Evolutionary conservation across 2,888 invertebrate species (phyloP), one percentile per base, ranked within the genome.

Genomic region (Timandra comae): DNA sequence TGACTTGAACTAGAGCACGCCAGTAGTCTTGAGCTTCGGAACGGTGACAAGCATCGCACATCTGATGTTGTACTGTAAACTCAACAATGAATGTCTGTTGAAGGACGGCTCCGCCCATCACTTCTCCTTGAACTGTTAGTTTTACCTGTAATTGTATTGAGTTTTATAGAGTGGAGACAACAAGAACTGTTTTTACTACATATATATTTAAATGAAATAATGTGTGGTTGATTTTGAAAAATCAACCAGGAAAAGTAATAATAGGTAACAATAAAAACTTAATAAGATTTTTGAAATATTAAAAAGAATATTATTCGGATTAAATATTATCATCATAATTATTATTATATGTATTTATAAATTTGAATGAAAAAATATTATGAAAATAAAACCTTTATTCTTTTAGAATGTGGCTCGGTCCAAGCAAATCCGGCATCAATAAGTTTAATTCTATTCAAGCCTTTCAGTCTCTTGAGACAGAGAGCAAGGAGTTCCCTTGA

Each of bases 401-500:
- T 89, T 76, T 96, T 98, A 1, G 99, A 99, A 86, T 99, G 99
- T 21, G 98, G 97, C 68, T 99, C 99, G 6, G 99, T 99, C 99
- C 99, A 99, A 2, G 98, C 90, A 85, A 99, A 99, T 1, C 93
- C 92, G 23, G 99, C 99, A 88, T 99, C 99, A 33, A 98, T 88
- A 8, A 99, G 85, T 62, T 97, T 95, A 0, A 99, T 94, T 64
- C 93, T 90, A 59, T 90, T 93, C 4, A 99, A 81, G 0, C 96
- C 96, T 73, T 94, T 98, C 12, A 99, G 74, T 63, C 93, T 95
- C 68, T 98, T 97, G 30, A 99, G 85, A 57, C 99, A 99, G 1
- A 99, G 72, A 0, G 94, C 89, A 1, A 99, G 81, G 1, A 99
- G 86, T 72, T 98, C 98, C 10, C 94, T 87, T 0, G 98, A 98